Percentiles rank a stretch among this genome's conserved stretches.
phyloP scores from a whole-genome alignment of 2,797 vertebrate genomes.

The Salarias fasciatus region DNA sequence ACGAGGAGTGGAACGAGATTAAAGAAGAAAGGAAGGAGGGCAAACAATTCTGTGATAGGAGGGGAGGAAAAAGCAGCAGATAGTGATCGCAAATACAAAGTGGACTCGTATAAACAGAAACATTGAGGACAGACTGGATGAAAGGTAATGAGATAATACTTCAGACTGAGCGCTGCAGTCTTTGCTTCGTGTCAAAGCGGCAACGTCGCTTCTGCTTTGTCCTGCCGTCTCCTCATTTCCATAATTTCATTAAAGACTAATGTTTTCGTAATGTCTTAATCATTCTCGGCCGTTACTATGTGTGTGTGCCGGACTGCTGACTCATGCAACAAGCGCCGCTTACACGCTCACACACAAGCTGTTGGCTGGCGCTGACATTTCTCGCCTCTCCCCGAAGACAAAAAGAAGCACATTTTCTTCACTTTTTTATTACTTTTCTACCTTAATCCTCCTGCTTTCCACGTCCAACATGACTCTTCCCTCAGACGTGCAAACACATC shows the following conservation, averaged over 20 bases:
- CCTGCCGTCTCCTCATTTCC: conserved; percentile 11
- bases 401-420: not conserved
- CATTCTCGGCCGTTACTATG: conserved; percentile 3
- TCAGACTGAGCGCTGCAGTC: too few species aligned
- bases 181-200: conserved; percentile 15
- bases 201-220: conserved; percentile 4
- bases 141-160: conserved; percentile 18
- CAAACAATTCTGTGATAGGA: conserved; percentile 26
- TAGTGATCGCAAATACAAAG: conserved; percentile 13
- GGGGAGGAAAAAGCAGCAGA: conserved; percentile 8
- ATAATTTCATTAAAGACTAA: conserved; percentile 6
- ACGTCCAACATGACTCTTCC: conserved; percentile 21
- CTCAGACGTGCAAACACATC: conserved; percentile 30
- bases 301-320: conserved; percentile 39
- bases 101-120: conserved; percentile 2
- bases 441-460: conserved; percentile 23
- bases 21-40: conserved; percentile 17
- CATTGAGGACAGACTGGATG: conserved; percentile 1
- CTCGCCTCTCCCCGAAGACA: conserved; percentile 34
- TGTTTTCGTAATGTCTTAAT: conserved; percentile 9
- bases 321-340: conserved; percentile 39
- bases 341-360: not conserved
- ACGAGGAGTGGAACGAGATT: conserved; percentile 16
- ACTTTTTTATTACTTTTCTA: not conserved
- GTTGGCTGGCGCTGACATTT: conserved; percentile 47